These are phyloP conservation scores for Ctena decussata DNA, from an alignment of 2,888 invertebrate genomes.

Conservation along the genomic window DNA sequence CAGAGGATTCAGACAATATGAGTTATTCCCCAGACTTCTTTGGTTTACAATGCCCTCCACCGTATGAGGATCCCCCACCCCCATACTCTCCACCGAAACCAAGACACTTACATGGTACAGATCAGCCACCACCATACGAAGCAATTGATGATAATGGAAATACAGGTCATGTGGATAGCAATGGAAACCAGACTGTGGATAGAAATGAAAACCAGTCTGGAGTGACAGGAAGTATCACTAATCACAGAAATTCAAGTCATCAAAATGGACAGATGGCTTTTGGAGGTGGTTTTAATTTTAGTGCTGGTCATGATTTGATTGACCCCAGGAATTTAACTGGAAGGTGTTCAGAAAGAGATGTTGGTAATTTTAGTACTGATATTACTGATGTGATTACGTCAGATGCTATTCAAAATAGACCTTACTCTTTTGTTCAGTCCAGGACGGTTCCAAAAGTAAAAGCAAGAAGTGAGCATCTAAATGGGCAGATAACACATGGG, in stretches of 20 bases:
- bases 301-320: constrained; percentile 1
- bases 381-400: constrained; percentile 1
- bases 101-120: constrained; percentile 72
- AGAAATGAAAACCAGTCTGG: neutral
- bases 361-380: neutral
- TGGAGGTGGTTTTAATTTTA: neutral
- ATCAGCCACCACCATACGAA: constrained; percentile 84
- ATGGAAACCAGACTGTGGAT: neutral
- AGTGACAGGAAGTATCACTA: neutral
- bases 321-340: neutral
- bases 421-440: neutral
- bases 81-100: constrained; percentile 86
- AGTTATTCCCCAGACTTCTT: constrained; percentile 82
- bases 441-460: neutral
- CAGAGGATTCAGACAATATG: constrained; percentile 82
- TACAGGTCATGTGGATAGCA: neutral
- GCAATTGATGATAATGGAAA: constrained; percentile 65
- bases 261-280: neutral
- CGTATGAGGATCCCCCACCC: constrained; percentile 85
- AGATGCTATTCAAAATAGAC: neutral
- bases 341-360: neutral
- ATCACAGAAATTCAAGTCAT: neutral
- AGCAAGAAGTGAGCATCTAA: neutral
- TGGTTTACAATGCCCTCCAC: constrained; percentile 83
- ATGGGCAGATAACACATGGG: neutral